Percentiles rank a stretch among this genome's conserved stretches.
These are phyloP conservation scores for Neolamprologus longior DNA, from an alignment of 2,113 vertebrate genomes.

Conservation along the genomic window DNA sequence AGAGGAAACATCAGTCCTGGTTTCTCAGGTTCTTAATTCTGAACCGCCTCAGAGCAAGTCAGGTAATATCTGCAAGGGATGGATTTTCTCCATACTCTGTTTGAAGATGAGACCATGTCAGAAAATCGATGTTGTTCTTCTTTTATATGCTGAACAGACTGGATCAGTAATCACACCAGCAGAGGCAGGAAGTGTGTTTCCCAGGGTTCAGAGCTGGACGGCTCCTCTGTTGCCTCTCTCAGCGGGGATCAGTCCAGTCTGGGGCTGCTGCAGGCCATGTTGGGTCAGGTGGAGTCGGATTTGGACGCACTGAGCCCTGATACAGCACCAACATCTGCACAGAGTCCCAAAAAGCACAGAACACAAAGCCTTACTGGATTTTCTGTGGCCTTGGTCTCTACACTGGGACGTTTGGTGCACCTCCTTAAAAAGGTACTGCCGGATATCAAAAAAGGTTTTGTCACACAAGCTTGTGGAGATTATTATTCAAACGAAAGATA, in stretches of 20 bases:
- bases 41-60: slow-evolving; percentile 59
- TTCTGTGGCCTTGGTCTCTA: slow-evolving; percentile 80
- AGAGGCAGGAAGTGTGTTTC: slow-evolving; percentile 28
- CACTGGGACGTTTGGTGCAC: slow-evolving; percentile 78
- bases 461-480: neutral
- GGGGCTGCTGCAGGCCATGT: slow-evolving; percentile 78
- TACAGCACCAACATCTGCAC: neutral
- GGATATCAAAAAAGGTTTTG: neutral
- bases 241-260: slow-evolving; percentile 68
- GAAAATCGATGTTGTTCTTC: neutral
- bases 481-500: neutral
- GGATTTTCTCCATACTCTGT: neutral
- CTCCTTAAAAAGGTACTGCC: slow-evolving; percentile 78
- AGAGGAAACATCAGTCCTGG: slow-evolving; percentile 29
- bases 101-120: neutral
- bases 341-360: slow-evolving; percentile 14
- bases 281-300: slow-evolving; percentile 79
- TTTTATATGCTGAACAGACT: slow-evolving; percentile 8
- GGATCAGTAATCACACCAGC: neutral
- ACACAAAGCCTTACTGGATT: slow-evolving; percentile 80
- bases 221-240: slow-evolving; percentile 50
- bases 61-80: slow-evolving; percentile 21
- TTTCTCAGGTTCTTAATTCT: slow-evolving; percentile 77
- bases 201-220: slow-evolving; percentile 27
- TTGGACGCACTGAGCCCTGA: slow-evolving; percentile 73